A percentile compares a stretch with the other conserved stretches of the same genome.
Evolutionary conservation across 2,888 invertebrate species (phyloP).

Genomic region (Leptura quadrifasciata): DNA sequence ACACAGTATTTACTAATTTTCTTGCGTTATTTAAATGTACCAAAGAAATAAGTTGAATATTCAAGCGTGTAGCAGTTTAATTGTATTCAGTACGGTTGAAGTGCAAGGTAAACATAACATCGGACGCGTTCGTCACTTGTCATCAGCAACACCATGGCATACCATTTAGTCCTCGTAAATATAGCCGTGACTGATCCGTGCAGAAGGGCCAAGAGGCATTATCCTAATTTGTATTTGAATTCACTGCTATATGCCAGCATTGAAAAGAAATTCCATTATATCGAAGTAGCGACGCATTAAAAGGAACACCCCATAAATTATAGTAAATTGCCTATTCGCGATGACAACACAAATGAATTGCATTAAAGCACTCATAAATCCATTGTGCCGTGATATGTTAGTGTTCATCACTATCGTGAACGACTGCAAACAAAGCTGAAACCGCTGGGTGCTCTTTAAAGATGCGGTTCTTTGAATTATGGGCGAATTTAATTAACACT

Average conservation of each 20-base stretch:
- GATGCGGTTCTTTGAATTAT: constrained; percentile 37
- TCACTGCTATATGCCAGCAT: constrained; percentile 1
- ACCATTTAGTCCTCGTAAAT: constrained; percentile 55
- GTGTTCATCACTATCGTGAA: constrained; percentile 51
- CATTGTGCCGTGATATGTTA: constrained; percentile 61
- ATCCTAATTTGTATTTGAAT: constrained; percentile 49
- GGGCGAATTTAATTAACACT: constrained; percentile 30
- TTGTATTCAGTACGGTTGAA: constrained; percentile 34
- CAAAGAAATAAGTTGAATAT: constrained; percentile 4
- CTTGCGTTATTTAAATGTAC: background rate
- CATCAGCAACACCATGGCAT: constrained; percentile 61
- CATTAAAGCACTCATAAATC: constrained; percentile 63
- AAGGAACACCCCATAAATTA: constrained; percentile 64
- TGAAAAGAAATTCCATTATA: constrained; percentile 41
- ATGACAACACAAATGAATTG: constrained; percentile 63
- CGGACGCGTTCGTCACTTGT: constrained; percentile 59
- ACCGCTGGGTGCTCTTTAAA: constrained; percentile 30
- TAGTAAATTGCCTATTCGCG: constrained; percentile 61
- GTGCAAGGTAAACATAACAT: constrained; percentile 58
- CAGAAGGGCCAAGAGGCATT: constrained; percentile 36
- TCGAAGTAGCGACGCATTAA: constrained; percentile 51
- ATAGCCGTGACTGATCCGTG: constrained; percentile 45
- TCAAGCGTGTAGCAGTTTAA: constrained; percentile 19
- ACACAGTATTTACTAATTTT: too few species aligned
- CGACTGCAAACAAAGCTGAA: constrained; percentile 34